phyloP scores from a whole-genome alignment of 2,113 vertebrate genomes.

The Abramis brama region DNA sequence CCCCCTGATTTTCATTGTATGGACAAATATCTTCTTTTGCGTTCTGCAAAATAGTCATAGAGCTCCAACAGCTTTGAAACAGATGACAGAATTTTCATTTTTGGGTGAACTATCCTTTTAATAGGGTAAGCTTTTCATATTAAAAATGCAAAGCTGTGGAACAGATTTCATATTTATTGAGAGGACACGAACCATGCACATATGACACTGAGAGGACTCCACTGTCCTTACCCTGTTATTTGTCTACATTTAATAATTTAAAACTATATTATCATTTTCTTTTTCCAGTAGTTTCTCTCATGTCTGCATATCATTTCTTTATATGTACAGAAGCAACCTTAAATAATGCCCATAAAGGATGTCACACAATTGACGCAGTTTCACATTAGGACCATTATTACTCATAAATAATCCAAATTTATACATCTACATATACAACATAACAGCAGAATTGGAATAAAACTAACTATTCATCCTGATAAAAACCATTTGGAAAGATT shows the following conservation, averaged over 20 bases:
- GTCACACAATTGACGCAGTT: conserved; percentile 21
- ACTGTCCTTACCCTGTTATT: conserved; percentile 6
- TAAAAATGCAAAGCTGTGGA: conserved; percentile 4
- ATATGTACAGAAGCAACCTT: conserved; percentile 48
- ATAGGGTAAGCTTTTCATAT: neutral
- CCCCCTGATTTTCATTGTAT: neutral
- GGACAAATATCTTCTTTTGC: neutral
- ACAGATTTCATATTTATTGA: conserved; percentile 54
- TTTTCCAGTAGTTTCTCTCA: conserved; percentile 18
- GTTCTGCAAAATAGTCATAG: neutral
- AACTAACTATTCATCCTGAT: neutral
- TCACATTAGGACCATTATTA: neutral
- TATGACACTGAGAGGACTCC: conserved; percentile 25
- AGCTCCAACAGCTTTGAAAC: neutral
- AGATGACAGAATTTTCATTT: neutral
- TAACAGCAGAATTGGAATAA: conserved; percentile 25
- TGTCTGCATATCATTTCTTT: conserved; percentile 15
- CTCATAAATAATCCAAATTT: conserved; percentile 13
- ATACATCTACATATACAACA: conserved; percentile 32
- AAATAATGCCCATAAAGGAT: conserved; percentile 48
- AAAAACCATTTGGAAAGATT: conserved; percentile 35
- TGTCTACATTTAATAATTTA: conserved; percentile 30
- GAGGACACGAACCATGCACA: conserved; percentile 50
- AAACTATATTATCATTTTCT: conserved; percentile 15
- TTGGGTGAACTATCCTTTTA: conserved; percentile 9